Conservation (phyloP, 2,888 invertebrate genomes). For the Itoplectis maculator region DNA sequence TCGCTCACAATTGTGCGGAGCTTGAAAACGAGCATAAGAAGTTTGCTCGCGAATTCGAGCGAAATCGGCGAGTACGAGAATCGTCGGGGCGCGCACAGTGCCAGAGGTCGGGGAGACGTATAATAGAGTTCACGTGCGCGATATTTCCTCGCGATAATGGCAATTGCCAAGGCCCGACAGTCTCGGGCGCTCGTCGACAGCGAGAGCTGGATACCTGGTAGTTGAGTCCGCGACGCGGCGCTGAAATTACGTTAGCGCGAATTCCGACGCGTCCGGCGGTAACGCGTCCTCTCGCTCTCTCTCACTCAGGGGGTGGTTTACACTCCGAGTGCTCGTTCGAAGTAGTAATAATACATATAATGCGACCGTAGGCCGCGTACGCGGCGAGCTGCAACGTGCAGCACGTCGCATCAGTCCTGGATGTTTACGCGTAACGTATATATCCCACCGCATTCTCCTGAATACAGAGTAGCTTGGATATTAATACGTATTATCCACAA, state of each 20-base stretch:
- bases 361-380: constrained; percentile 4
- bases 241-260: constrained; percentile 57
- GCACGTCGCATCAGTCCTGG: constrained; percentile 1
- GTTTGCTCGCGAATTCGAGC: background rate
- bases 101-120: constrained; percentile 37
- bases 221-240: constrained; percentile 26
- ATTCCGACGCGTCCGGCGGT: constrained; percentile 57
- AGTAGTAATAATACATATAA: constrained; percentile 47
- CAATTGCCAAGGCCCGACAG: constrained; percentile 52
- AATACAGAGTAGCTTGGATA: background rate
- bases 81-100: background rate
- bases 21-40: background rate
- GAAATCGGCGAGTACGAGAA: constrained; percentile 3
- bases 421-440: constrained; percentile 12
- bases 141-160: constrained; percentile 63
- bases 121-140: constrained; percentile 58
- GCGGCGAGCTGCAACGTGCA: background rate
- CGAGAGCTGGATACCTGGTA: constrained; percentile 23
- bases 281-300: constrained; percentile 35
- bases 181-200: constrained; percentile 8
- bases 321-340: constrained; percentile 20
- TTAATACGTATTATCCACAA: background rate
- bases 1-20: background rate
- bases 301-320: constrained; percentile 31
- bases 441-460: background rate